These are phyloP conservation scores for Oreochromis grahami DNA, from an alignment of 2,797 vertebrate genomes.

Conservation along the genomic window DNA sequence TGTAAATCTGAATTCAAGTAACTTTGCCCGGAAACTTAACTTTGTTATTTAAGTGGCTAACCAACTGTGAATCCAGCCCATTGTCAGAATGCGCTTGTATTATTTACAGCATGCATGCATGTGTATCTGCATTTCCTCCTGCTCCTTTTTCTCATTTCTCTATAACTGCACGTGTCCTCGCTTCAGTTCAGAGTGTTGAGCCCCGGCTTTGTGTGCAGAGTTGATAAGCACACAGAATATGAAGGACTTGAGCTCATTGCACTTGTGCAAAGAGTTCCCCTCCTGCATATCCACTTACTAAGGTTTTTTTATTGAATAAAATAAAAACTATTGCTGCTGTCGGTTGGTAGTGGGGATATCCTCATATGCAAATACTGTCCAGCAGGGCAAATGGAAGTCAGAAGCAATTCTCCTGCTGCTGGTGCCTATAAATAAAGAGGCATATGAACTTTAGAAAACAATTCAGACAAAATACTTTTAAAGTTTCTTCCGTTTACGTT, in stretches of 20 bases:
- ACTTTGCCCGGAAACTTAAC: background rate
- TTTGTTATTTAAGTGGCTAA: background rate
- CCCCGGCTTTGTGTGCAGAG: constrained; percentile 46
- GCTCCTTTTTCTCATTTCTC: background rate
- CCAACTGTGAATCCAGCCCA: background rate
- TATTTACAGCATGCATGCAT: background rate
- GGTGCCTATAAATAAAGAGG: background rate
- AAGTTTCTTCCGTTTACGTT: background rate
- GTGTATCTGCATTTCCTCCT: background rate
- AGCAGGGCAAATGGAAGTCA: constrained; percentile 40
- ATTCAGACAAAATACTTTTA: background rate
- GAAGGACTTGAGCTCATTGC: constrained; percentile 24
- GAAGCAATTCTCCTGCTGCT: background rate
- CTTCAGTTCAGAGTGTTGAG: constrained; percentile 17
- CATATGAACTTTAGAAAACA: constrained; percentile 15
- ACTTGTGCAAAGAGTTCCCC: background rate
- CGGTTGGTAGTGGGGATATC: background rate
- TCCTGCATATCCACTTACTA: constrained; percentile 3
- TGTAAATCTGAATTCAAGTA: background rate
- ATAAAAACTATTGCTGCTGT: background rate
- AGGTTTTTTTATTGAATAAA: constrained; percentile 9
- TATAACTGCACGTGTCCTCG: background rate
- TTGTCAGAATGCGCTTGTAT: background rate
- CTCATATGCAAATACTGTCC: constrained; percentile 24
- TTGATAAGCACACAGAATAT: constrained; percentile 41